Evolutionary conservation across 2,888 invertebrate species (phyloP), one percentile per base, ranked within the genome.

Genomic region (Nemurella pictetii): DNA sequence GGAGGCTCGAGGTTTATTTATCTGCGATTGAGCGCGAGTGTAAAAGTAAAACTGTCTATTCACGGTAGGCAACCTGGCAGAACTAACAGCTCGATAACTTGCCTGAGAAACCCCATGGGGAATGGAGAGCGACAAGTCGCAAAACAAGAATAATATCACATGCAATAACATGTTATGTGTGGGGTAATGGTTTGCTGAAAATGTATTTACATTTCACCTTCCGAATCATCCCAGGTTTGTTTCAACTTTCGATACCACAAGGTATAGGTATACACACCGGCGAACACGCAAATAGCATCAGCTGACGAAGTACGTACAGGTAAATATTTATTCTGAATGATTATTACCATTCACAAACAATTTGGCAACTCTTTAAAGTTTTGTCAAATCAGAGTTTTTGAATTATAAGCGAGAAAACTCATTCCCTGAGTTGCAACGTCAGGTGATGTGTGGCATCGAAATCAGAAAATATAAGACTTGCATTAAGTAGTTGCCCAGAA

Each of bases 1-100:
- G 26, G 82, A 28, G 72, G n/a, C 28, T 26, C 35, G 29, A 55
- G 82, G 82, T 82, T 82, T 82, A 82, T 82, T 82, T 82, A 82
- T 82, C 55, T 72, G 28, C 82, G 82, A 55, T 82, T 82, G 82
- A 82, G 29, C 72, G 0, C 27, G 82, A 82, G 82, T 72, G 82
- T 26, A 35, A 80, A 75, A 75, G 82, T 26, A 35, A 80, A 75
- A 75, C 27, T 75, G 75, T 75, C 75, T 75, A 75, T 75, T 75
- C 75, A 28, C 29, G n/a, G 28, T 78, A 77, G 30, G 30, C 72
- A 28, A 72, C 82, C 55, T 9, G 72, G 82, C 30, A 30, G 12
- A 78, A 20, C 82, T 32, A 35, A 25, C 81, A 32, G 35, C 55
- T 81, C 81, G 36, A 81, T 81, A 81, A 32, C 1, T 5, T 20